These are phyloP conservation scores for Scophthalmus maximus DNA, from an alignment of 2,113 vertebrate genomes.

Conservation along the genomic window DNA sequence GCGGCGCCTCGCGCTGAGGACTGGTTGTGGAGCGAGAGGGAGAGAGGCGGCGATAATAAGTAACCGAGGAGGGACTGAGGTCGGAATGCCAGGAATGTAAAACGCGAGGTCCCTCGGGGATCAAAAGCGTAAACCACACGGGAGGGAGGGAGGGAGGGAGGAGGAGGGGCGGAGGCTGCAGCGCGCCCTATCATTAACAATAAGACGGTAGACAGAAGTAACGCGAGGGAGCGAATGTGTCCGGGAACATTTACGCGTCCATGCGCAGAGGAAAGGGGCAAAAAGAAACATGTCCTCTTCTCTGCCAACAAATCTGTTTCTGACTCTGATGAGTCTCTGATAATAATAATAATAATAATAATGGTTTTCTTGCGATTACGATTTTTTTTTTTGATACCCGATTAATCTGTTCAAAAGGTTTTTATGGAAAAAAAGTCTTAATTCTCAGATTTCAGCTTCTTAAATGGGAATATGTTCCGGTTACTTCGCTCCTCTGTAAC, in stretches of 20 bases:
- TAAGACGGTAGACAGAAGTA: constrained; percentile 3
- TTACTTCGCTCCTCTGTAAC: no score
- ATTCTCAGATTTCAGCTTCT: no score
- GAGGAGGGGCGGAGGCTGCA: constrained; percentile 20
- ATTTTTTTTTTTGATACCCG: no score
- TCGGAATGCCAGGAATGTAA: constrained; percentile 95
- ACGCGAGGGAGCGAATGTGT: neutral
- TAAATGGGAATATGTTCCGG: no score
- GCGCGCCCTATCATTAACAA: constrained; percentile 42
- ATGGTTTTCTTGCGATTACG: no score
- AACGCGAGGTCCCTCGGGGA: constrained; percentile 90
- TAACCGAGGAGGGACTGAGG: constrained; percentile 83
- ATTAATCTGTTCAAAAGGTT: no score
- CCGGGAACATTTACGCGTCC: neutral
- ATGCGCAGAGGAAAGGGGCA: no score
- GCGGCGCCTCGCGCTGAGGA: constrained; percentile 60
- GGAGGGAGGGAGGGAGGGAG: constrained; percentile 24
- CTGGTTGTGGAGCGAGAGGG: constrained; percentile 70
- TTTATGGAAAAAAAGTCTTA: no score
- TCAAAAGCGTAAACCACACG: constrained; percentile 81
- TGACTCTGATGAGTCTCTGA: no score
- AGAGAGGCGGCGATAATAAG: constrained; percentile 86
- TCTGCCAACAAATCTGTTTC: no score
- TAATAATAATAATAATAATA: no score
- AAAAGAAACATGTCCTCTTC: no score